Base-by-base conservation (phyloP, 2,113 vertebrate genomes). In the Cyprinodon brontotheroides region DNA sequence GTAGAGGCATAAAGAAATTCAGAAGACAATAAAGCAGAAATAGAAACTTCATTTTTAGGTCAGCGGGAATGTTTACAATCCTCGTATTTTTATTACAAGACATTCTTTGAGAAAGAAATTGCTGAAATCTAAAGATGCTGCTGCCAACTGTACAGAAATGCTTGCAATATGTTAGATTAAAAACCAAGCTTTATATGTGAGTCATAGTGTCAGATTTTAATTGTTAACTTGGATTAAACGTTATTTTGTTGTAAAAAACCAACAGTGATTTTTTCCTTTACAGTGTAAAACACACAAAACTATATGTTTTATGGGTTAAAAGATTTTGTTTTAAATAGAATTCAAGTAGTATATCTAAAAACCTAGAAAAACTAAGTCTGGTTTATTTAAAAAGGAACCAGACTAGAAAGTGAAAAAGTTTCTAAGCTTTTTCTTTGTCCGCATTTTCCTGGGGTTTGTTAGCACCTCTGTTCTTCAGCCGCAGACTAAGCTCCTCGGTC, bases 401-500 rank as follows among this genome's bases (percentile, higher is more conserved):
- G 4, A 68, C 9, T 36, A 65, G 36, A 29, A 29, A 29, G 29
- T 8, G 12, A 43, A 10, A 20, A 72, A 37, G 20, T 38, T 62
- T 81, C 37, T 84, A 92, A 70, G 87, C 82, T 41, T 91, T 88
- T 68, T 84, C 87, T 70, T 95, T 96, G 20, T 91, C 95, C 62
- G 86, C 80, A 0, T 81, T 63, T 75, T 96, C 95, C 82, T 94
- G 93, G 70, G 83, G 83, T 75, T 68, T 92, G 62, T 92, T 93
- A 79, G 62, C 70, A 36, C 86, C 87, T 59, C 74, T 50, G 86
- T 72, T 70, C 87, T 83, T 94, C 41, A 97, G 88, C 36, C 96
- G 95, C 29, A 94, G 87, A 85, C 93, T 94, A 78, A 97, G 87
- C 75, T 97, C 96, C 75, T 95, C 94, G 50, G 87, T 93, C 83